Evolutionary conservation across 1,140 invertebrate genomes (phyloP).

Genomic region (Pinna nobilis): DNA sequence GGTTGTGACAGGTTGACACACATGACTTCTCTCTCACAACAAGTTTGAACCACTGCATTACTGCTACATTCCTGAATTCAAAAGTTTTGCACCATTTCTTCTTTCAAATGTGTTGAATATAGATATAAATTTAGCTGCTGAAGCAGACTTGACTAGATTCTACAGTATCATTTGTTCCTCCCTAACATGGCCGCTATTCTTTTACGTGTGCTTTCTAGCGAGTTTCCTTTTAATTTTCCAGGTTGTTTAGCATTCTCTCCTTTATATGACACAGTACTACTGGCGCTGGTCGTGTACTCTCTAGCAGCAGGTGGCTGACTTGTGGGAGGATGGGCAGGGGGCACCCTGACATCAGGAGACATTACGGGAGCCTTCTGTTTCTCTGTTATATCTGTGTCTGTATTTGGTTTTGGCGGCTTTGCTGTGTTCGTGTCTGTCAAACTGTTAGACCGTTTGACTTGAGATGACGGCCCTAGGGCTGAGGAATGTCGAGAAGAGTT

Average conservation of each 20-base stretch:
- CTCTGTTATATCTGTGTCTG: too few species aligned
- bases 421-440: not conserved
- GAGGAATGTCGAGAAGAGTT: conserved; percentile 19
- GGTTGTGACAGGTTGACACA: too few species aligned
- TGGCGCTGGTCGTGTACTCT: conserved; percentile 14
- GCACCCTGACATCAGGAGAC: conserved; percentile 4
- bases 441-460: not conserved
- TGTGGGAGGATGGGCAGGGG: conserved; percentile 4
- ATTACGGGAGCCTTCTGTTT: conserved; percentile 8
- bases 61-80: too few species aligned
- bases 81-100: not conserved
- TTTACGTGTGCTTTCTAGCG: conserved; percentile 43
- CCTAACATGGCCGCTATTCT: conserved; percentile 54
- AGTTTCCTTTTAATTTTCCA: conserved; percentile 41
- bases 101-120: not conserved
- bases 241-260: conserved; percentile 43
- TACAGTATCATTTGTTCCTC: conserved; percentile 29
- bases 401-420: not conserved
- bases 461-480: not conserved
- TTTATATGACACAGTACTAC: conserved; percentile 41
- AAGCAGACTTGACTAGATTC: not conserved
- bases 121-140: not conserved
- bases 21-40: too few species aligned
- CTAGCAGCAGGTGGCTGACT: conserved; percentile 15
- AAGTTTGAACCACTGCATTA: too few species aligned